Base-by-base conservation (phyloP, 1,140 invertebrate genomes). In the Cardiocondyla obscurior region DNA sequence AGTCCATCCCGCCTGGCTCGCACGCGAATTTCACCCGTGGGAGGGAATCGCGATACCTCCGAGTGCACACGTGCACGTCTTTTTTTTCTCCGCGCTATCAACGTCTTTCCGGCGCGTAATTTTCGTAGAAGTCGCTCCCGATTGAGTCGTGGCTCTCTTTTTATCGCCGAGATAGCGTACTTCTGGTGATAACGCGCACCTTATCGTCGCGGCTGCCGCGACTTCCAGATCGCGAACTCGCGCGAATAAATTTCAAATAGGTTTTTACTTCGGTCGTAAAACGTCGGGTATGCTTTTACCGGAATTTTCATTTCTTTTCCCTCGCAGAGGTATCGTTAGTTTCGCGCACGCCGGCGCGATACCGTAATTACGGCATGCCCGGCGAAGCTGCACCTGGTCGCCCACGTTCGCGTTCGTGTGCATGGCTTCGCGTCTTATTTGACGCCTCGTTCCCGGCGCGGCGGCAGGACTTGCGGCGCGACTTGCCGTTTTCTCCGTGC, bases 331-430 rank as follows among this genome's bases (percentile, higher is more conserved):
- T 53, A 39, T 30, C n/a, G 14, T 76, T n/a, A 25, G 49, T 51
- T 53, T 28, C 42, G 44, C 36, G 28, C 73, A 19, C 14, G 19
- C n/a, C 12, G 14, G 33, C 44, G 46, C 46, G 33, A 19, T 67
- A 51, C 46, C 46, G 6, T 69, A 83, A 81, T 72, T 72, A 86
- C 65, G 57, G 69, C 57, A 82, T 25, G 83, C 58, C 36, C 39
- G 67, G 67, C 84, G 81, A 86, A 81, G 84, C 81, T 83, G 84
- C 88, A 90, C 88, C 89, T 90, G 89, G 87, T 62, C 81, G 39
- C 67, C 67, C 25, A 82, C 82, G 86, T 57, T 51, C 81, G 39
- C 51, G 28, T 55, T 25, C n/a, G n/a, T 19, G 25, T 46, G 77
- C 73, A 83, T 30, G 49, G 64, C 73, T 42, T 53, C 49, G 79